Percentiles rank a stretch among this genome's conserved stretches.
These are phyloP conservation scores for Petrocephalus microphthalmus DNA, from an alignment of 2,113 vertebrate genomes.

Conservation along the genomic window DNA sequence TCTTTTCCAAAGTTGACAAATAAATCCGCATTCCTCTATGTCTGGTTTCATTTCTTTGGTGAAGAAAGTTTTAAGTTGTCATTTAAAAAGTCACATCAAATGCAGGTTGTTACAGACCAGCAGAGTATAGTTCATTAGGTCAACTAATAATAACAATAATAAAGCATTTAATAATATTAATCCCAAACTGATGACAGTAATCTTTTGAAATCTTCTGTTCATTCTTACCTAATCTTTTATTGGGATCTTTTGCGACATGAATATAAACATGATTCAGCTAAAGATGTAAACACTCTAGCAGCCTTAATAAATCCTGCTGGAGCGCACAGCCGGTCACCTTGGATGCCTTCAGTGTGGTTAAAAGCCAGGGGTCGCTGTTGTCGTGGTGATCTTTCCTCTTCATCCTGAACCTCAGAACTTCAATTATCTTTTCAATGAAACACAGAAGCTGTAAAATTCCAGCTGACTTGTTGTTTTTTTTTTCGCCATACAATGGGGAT, in stretches of 20 bases:
- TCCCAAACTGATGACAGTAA: not conserved
- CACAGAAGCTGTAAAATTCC: not conserved
- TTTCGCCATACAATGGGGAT: not conserved
- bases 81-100: too few species aligned
- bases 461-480: not conserved
- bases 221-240: not conserved
- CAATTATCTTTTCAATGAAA: not conserved
- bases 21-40: too few species aligned
- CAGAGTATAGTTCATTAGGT: too few species aligned
- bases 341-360: not conserved
- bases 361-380: not conserved
- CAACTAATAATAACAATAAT: not conserved
- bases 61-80: not conserved
- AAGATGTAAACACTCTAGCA: not conserved
- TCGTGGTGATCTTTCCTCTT: not conserved
- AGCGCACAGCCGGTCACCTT: not conserved
- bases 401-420: not conserved
- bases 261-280: not conserved
- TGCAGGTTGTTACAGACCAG: too few species aligned
- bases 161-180: not conserved
- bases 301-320: not conserved
- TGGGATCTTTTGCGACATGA: not conserved
- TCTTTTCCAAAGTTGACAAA: too few species aligned
- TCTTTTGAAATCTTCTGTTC: not conserved
- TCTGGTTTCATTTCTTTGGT: too few species aligned